These are phyloP conservation scores for Heliconius cydno DNA, from an alignment of 2,888 invertebrate species.

Conservation along the genomic window DNA sequence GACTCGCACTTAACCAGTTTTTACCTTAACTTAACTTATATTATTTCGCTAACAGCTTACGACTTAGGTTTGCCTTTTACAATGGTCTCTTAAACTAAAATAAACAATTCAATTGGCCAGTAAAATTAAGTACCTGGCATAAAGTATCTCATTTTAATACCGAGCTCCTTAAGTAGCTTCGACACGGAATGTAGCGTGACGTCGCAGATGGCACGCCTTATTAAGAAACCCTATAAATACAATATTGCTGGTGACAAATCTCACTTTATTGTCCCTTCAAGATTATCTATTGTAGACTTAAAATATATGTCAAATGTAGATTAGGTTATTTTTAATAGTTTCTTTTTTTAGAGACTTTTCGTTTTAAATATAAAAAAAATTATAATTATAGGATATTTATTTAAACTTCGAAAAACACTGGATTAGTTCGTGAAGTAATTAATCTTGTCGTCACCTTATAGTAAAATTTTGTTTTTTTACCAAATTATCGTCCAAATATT, in stretches of 20 bases:
- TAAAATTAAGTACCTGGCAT: constrained; percentile 36
- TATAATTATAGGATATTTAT: too few species aligned
- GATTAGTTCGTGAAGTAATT: not conserved
- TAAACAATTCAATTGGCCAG: constrained; percentile 31
- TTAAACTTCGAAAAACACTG: not conserved
- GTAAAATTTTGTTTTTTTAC: too few species aligned
- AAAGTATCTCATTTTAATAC: constrained; percentile 58
- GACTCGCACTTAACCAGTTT: too few species aligned
- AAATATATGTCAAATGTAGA: not conserved
- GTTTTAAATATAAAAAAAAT: not conserved
- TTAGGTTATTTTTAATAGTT: not conserved
- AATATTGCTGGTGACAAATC: constrained; percentile 48
- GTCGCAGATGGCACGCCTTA: constrained; percentile 48
- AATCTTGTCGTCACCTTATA: not conserved
- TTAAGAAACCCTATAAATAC: constrained; percentile 46
- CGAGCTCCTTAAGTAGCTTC: constrained; percentile 64
- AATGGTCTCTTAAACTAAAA: not conserved
- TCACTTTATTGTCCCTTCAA: constrained; percentile 38
- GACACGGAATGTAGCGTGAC: constrained; percentile 75
- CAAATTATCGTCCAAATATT: too few species aligned
- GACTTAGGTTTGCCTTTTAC: not conserved
- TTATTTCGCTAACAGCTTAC: not conserved
- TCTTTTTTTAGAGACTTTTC: not conserved
- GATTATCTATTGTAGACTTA: constrained; percentile 30
- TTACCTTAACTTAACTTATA: not conserved